Percentiles rank a stretch among this genome's conserved stretches.
These are phyloP conservation scores for Drosophila borealis DNA, from an alignment of 2,888 invertebrate species.

Conservation along the genomic window DNA sequence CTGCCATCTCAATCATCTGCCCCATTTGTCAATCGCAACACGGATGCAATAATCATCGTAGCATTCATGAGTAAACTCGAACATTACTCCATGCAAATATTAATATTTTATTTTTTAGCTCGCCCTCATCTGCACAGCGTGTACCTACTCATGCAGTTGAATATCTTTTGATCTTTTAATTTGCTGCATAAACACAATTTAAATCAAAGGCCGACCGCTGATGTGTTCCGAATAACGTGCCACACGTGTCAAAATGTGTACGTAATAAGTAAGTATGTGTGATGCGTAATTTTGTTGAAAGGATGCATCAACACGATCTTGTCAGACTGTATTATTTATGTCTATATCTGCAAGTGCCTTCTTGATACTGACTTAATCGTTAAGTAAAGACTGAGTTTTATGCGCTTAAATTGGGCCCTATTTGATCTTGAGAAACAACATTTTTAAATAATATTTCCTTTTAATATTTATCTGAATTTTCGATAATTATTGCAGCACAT, in stretches of 20 bases:
- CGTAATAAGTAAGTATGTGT: conserved; percentile 45
- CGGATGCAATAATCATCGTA: conserved; percentile 35
- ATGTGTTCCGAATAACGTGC: conserved; percentile 43
- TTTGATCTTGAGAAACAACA: neutral
- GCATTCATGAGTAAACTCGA: conserved; percentile 17
- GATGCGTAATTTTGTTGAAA: conserved; percentile 47
- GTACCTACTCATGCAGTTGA: conserved; percentile 22
- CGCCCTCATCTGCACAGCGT: conserved; percentile 3
- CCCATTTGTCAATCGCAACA: conserved; percentile 26
- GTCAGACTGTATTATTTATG: conserved; percentile 19
- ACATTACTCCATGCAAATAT: conserved; percentile 15
- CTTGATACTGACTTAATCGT: conserved; percentile 1
- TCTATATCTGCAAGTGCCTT: conserved; percentile 3
- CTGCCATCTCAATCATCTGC: conserved; percentile 12
- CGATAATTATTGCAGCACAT: too few relatives aligned
- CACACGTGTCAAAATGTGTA: conserved; percentile 69
- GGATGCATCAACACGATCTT: conserved; percentile 48
- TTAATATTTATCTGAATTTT: too few relatives aligned
- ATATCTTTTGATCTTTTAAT: conserved; percentile 83
- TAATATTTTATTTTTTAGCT: conserved; percentile 4
- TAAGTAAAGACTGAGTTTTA: neutral
- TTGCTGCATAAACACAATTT: conserved; percentile 82
- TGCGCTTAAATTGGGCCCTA: conserved; percentile 1
- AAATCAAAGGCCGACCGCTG: conserved; percentile 82
- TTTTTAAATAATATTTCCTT: too few relatives aligned